These are phyloP conservation scores for Drosophila miranda DNA, from an alignment of 1,140 invertebrate species.

Conservation along the genomic window DNA sequence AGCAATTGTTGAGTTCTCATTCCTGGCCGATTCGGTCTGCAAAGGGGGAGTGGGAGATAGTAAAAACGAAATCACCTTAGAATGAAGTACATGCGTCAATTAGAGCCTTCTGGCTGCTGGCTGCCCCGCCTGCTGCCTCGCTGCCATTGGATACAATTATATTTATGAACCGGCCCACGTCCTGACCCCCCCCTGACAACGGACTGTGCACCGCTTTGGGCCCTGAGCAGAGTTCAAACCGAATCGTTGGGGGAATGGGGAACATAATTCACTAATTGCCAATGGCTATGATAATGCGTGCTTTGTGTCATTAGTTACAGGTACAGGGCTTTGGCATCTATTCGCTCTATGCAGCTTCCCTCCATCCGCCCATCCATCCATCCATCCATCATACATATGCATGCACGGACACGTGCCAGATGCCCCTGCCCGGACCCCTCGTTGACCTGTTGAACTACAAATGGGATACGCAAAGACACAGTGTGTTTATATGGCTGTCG, in stretches of 20 bases:
- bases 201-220: neutral
- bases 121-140: neutral
- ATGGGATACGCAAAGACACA: neutral
- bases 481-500: conserved; percentile 4
- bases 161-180: too few relatives aligned
- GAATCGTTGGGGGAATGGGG: neutral
- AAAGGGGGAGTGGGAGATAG: neutral
- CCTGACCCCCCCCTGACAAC: neutral
- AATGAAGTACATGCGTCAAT: conserved; percentile 14
- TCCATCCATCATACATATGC: neutral
- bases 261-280: conserved; percentile 15
- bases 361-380: too few relatives aligned
- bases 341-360: too few relatives aligned
- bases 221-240: neutral
- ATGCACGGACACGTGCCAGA: conserved; percentile 22
- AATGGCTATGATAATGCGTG: neutral
- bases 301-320: neutral
- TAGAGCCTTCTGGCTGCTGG: neutral
- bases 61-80: conserved; percentile 1
- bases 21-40: conserved; percentile 69
- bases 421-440: too few relatives aligned
- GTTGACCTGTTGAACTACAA: conserved; percentile 16
- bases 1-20: conserved; percentile 64
- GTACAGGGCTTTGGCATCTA: too few relatives aligned
- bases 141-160: neutral